phyloP scores from a whole-genome alignment of 1,140 invertebrate genomes.

The Trichonephila clavata region DNA sequence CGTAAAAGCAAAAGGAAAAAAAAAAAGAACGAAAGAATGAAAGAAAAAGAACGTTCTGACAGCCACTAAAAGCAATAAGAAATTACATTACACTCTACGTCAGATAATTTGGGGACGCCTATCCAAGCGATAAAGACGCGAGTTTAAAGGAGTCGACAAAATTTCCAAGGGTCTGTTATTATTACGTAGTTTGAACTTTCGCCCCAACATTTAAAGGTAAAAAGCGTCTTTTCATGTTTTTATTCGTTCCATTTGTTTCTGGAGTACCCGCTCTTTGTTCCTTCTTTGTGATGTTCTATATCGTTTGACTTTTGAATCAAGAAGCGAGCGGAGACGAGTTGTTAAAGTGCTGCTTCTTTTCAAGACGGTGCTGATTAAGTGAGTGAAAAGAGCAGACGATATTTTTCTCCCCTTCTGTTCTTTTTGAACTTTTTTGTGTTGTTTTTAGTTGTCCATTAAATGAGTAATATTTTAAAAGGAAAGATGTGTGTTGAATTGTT shows the following conservation, averaged over 20 bases:
- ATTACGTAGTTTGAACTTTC: slow-evolving; percentile 50
- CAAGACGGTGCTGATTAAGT: slow-evolving; percentile 26
- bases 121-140: slow-evolving; percentile 37
- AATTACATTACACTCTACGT: slow-evolving; percentile 36
- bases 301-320: slow-evolving; percentile 37
- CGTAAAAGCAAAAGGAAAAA: background rate
- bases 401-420: background rate
- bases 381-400: background rate
- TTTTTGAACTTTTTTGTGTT: background rate
- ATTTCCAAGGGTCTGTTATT: slow-evolving; percentile 25
- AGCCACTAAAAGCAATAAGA: slow-evolving; percentile 56
- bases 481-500: background rate
- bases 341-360: slow-evolving; percentile 40
- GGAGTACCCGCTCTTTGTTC: slow-evolving; percentile 6
- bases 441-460: background rate
- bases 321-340: slow-evolving; percentile 25
- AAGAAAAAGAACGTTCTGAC: slow-evolving; percentile 1
- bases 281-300: slow-evolving; percentile 25
- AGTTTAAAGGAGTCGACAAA: slow-evolving; percentile 44
- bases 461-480: background rate
- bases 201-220: slow-evolving; percentile 42
- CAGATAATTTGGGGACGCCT: slow-evolving; percentile 28
- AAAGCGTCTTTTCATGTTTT: slow-evolving; percentile 20
- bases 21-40: background rate
- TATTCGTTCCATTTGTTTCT: slow-evolving; percentile 52